Evolutionary conservation across 2,797 vertebrate species (phyloP).

Genomic region (Liasis olivaceus): DNA sequence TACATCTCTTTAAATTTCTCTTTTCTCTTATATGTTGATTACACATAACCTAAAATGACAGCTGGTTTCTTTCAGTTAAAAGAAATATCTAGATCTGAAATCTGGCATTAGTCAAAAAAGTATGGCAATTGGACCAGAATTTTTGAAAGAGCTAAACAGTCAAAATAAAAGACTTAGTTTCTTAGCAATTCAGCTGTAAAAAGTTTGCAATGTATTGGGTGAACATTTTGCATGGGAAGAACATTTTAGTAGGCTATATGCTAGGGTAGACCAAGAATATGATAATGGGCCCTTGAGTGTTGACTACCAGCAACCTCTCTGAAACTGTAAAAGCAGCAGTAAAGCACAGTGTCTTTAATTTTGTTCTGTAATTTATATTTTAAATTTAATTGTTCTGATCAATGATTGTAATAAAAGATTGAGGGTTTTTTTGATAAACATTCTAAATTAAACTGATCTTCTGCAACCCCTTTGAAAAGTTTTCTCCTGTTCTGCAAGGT

Average conservation of each 20-base stretch:
- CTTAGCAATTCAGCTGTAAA: neutral
- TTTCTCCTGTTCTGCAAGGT: neutral
- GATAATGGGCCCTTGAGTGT: neutral
- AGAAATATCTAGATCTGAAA: neutral
- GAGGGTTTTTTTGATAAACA: neutral
- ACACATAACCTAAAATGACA: neutral
- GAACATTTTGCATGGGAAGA: neutral
- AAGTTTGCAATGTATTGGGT: neutral
- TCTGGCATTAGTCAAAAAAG: neutral
- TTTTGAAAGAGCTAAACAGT: neutral
- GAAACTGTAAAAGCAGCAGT: neutral
- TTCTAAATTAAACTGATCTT: neutral
- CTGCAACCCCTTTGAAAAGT: neutral
- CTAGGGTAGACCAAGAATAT: neutral
- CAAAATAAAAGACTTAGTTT: neutral
- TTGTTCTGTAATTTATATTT: neutral
- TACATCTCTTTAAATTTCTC: neutral
- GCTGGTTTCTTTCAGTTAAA: neutral
- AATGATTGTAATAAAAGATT: neutral
- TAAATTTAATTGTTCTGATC: neutral
- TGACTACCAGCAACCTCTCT: neutral
- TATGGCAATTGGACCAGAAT: neutral
- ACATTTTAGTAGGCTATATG: neutral
- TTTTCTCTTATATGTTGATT: neutral
- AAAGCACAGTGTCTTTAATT: neutral